Evolutionary conservation across 2,113 vertebrate species (phyloP), one percentile per base, ranked within the genome.

Genomic region (Hippotragus niger): DNA sequence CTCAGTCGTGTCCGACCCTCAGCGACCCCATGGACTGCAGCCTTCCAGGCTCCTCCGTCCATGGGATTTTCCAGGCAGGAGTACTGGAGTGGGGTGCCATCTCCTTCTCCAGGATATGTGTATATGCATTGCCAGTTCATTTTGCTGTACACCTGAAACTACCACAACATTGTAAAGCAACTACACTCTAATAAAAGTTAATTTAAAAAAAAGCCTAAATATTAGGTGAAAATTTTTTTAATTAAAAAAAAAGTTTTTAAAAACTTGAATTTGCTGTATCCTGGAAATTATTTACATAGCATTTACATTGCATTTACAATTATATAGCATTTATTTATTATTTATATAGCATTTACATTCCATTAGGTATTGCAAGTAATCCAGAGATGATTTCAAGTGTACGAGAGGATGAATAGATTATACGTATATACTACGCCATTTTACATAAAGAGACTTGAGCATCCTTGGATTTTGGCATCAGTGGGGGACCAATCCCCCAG

Each of bases 341-440:
- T n/a, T n/a, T 82, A 21, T 19, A 27, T 36, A 83, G 21, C 23
- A 16, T 83, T 83, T 55, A 55, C 52, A 55, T 55, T n/a, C 33
- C n/a, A 40, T 55, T 55, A 83, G 50, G n/a, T 36, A 83, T 55
- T 55, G 25, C 23, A 27, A 55, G 52, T 27, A 83, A 55, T 36
- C 50, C 53, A 55, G 12, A 55, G n/a, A 27, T 55, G 52, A 55
- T 83, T 55, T 83, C 52, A 55, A 55, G 52, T 36, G 12, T 15
- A 55, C 0, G 7, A n/a, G 81, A 55, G 13, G n/a, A 27, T 83
- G 52, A 16, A 12, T 27, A 53, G 23, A 13, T 83, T 36, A 23
- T 15, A 55, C 7, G 1, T 25, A 16, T 55, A 55, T 40, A 16
- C 52, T 40, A 27, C 0, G 0, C 3, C 50, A 36, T 8, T 25